Evolutionary conservation across 2,888 invertebrate species (phyloP).

Genomic region (Polymixis lichenea): DNA sequence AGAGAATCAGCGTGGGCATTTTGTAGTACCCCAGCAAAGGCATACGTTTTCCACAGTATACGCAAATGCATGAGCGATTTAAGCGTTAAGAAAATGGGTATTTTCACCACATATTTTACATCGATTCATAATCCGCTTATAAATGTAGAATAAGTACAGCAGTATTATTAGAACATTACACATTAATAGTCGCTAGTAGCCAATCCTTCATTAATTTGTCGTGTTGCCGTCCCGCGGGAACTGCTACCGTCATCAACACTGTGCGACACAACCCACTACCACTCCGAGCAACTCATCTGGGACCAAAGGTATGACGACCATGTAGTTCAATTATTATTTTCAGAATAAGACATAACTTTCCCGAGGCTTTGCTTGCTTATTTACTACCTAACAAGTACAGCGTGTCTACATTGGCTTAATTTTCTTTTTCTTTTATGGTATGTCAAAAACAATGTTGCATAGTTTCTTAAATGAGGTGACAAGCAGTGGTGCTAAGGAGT

Average conservation of each 20-base stretch:
- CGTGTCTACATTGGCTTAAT: background rate
- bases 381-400: background rate
- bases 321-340: constrained; percentile 25
- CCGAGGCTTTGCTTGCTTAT: background rate
- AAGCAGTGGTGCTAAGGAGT: background rate
- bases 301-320: constrained; percentile 10
- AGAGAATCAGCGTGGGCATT: background rate
- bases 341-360: background rate
- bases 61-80: background rate
- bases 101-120: background rate
- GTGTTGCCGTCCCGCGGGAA: constrained; percentile 27
- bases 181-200: constrained; percentile 21
- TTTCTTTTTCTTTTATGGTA: background rate
- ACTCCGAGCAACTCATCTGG: constrained; percentile 4
- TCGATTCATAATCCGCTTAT: background rate
- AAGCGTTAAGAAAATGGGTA: background rate
- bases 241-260: constrained; percentile 18
- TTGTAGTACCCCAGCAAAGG: background rate
- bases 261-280: background rate
- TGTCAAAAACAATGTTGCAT: too few species aligned
- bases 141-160: background rate
- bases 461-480: background rate
- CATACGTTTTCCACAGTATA: too few species aligned
- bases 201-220: constrained; percentile 11
- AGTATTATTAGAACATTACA: constrained; percentile 23